Percentiles rank a stretch among this genome's conserved stretches.
These are phyloP conservation scores for Rhysida immarginata DNA, from an alignment of 1,140 invertebrate genomes.

Conservation along the genomic window DNA sequence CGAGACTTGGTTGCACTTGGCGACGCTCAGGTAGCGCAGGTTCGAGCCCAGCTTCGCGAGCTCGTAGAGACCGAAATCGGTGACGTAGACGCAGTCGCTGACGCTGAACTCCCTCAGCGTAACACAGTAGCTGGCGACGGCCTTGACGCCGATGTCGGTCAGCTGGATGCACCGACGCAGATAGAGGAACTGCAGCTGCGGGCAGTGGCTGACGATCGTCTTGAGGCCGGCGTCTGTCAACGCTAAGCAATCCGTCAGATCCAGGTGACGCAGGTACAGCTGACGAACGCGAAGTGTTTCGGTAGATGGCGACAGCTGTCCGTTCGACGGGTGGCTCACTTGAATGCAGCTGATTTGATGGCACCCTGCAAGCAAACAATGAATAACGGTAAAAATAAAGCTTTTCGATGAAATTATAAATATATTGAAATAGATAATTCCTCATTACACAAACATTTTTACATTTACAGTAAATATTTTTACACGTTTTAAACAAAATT, in stretches of 20 bases:
- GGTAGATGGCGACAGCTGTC: background rate
- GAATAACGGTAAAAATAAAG: conserved; percentile 2
- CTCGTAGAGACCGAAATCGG: conserved; percentile 80
- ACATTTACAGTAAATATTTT: background rate
- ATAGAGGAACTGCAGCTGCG: conserved; percentile 73
- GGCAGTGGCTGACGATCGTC: conserved; percentile 65
- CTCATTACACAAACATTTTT: background rate
- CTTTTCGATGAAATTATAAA: background rate
- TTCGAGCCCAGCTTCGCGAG: conserved; percentile 69
- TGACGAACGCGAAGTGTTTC: conserved; percentile 1
- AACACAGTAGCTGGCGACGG: conserved; percentile 69
- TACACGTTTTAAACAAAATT: background rate
- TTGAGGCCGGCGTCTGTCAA: conserved; percentile 67
- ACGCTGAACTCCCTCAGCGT: conserved; percentile 70
- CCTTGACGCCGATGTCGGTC: conserved; percentile 60
- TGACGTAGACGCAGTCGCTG: conserved; percentile 74
- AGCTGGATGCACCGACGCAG: conserved; percentile 68
- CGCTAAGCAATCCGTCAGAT: conserved; percentile 68
- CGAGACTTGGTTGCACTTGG: conserved; percentile 69
- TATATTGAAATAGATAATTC: background rate
- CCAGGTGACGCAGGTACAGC: conserved; percentile 50
- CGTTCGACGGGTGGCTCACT: conserved; percentile 39
- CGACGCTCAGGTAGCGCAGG: conserved; percentile 67
- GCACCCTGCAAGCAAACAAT: conserved; percentile 37
- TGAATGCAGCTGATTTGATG: conserved; percentile 49